Conservation (phyloP, 2,113 vertebrate genomes). For the Melanerpes formicivorus region DNA sequence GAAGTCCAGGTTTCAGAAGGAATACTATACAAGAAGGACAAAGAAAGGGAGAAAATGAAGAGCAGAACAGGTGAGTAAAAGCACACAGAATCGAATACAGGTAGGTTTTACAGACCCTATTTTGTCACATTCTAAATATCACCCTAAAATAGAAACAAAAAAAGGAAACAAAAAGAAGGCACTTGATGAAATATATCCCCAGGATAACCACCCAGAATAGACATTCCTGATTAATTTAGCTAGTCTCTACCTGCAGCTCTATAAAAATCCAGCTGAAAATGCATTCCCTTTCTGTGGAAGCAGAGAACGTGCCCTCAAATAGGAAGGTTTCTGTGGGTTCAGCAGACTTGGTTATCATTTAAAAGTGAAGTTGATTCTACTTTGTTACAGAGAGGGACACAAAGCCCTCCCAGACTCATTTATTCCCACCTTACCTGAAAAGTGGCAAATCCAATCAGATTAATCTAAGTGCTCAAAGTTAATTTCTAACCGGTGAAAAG, state of each 20-base stretch:
- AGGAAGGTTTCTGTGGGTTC: neutral
- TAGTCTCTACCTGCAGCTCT: neutral
- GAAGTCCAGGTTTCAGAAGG: neutral
- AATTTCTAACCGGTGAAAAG: neutral
- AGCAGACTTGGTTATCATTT: neutral
- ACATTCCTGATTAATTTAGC: slow-evolving; percentile 25
- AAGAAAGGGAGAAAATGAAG: neutral
- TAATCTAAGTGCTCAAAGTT: neutral
- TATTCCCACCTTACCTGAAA: neutral
- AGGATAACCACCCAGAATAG: slow-evolving; percentile 13
- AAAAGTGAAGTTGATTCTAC: neutral
- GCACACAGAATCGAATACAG: neutral
- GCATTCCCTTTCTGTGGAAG: neutral
- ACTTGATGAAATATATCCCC: neutral
- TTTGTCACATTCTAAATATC: neutral
- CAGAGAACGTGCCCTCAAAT: neutral
- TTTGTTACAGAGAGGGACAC: neutral
- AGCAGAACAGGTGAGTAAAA: neutral
- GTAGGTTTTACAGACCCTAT: neutral
- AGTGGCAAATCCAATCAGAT: neutral
- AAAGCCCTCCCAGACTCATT: neutral
- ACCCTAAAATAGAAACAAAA: slow-evolving; percentile 18
- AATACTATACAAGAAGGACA: neutral
- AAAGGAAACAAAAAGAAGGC: slow-evolving; percentile 29
- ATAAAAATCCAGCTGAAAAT: slow-evolving; percentile 48